Percentiles rank a stretch among this genome's conserved stretches.
phyloP scores from a whole-genome alignment of 2,797 vertebrate species.

The Crotalus adamanteus region DNA sequence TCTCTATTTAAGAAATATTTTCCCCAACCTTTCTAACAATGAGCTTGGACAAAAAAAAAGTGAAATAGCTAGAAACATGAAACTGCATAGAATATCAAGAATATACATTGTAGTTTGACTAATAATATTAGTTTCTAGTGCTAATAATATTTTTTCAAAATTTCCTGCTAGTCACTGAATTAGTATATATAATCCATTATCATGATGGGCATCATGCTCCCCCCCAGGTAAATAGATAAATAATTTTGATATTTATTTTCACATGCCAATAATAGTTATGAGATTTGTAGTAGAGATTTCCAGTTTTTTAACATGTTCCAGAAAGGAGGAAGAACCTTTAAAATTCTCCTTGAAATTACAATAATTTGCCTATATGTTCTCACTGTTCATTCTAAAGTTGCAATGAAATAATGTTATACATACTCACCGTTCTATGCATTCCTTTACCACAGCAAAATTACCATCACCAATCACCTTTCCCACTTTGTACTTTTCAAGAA shows the following conservation, averaged over 20 bases:
- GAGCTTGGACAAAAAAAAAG: neutral
- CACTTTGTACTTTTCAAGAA: conserved; percentile 90
- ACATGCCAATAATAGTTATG: neutral
- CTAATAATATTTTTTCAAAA: neutral
- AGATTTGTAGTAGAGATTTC: neutral
- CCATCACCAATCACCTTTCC: conserved; percentile 97
- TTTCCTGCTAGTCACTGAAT: neutral
- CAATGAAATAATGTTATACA: neutral
- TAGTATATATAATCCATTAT: neutral
- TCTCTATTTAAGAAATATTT: neutral
- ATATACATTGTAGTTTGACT: neutral
- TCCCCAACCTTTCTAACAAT: neutral
- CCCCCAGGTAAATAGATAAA: neutral
- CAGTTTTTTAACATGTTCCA: neutral
- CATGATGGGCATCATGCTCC: neutral
- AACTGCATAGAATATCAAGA: neutral
- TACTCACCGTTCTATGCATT: conserved; percentile 89
- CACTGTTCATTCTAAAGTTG: neutral
- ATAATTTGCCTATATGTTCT: neutral
- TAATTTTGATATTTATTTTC: neutral
- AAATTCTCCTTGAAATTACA: neutral
- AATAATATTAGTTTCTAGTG: neutral
- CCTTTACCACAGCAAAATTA: conserved; percentile 97
- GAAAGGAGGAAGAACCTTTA: neutral
- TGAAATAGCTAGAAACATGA: neutral